Evolutionary conservation across 2,888 invertebrate genomes (phyloP), one percentile per base, ranked within the genome.

Genomic region (Dusona sp.): DNA sequence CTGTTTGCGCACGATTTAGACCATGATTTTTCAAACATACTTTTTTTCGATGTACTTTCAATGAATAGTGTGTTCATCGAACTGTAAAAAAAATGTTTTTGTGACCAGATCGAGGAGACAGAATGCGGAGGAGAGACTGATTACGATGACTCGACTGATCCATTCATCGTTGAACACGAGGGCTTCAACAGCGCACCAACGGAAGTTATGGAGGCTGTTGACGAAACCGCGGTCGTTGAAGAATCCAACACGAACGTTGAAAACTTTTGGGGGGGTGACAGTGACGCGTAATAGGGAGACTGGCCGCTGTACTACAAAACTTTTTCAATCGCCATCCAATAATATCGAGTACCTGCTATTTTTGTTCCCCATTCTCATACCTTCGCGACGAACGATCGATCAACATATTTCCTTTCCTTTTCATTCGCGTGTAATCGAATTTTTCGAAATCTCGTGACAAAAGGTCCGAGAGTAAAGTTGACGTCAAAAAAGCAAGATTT

Each of bases 181-280:
- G 89, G 89, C 16, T 89, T 89, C 82, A 89, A 89, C 77, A 89
- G 89, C 57, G 87, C 83, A 29, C 86, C 84, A 29, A 83, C 87
- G 3, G 85, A 86, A 51, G 68, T 83, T 3, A 86, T 88, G 51
- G 88, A 87, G 36, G 86, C 84, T 3, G 73, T 88, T 38, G 85
- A 86, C 36, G 89, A 88, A 36, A 65, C 79, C 38, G 45, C 89
- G 7, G 85, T 90, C 11, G 79, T 91, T 74, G 92, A 88, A 54
- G 89, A 89, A 70, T 84, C 81, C 64, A 77, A 70, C 48, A 73
- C 75, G 13, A 85, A 87, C 33, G 82, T 90, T n/a, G 90, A 91
- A 70, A 70, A 86, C 61, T 86, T 83, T 29, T 92, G 91, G 91
- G 89, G 91, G 91, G 89, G 87, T 8, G 87, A 91, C 85, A 85